Conservation (phyloP, 2,888 invertebrate genomes). For the Homarus gammarus region DNA sequence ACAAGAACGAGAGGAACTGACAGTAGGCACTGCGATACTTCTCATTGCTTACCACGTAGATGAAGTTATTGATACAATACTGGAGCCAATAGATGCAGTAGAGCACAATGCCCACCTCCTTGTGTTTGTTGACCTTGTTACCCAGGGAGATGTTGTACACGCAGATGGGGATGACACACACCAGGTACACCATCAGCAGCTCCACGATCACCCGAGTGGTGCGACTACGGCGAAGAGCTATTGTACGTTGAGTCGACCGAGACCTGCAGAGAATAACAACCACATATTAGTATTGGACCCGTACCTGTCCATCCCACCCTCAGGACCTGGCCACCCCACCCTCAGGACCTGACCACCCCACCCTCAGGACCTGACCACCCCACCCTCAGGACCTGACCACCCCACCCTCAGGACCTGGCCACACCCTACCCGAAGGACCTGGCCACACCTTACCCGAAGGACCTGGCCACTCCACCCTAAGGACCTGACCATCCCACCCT, state of each 20-base stretch:
- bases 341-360: no score
- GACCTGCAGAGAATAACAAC: conserved; percentile 59
- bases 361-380: no score
- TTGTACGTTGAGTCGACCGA: conserved; percentile 18
- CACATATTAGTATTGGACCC: no score
- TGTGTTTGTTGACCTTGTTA: neutral
- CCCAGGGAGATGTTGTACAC: conserved; percentile 66
- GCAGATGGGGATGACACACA: conserved; percentile 74
- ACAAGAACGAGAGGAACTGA: conserved; percentile 56
- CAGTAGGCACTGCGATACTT: conserved; percentile 64
- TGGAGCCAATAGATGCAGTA: conserved; percentile 75
- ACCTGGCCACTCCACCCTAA: no score
- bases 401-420: no score
- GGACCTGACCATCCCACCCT: no score
- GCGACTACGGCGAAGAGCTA: conserved; percentile 66
- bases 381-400: no score
- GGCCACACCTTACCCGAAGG: no score
- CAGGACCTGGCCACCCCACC: no score
- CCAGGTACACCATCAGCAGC: conserved; percentile 68
- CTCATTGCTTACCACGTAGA: conserved; percentile 72
- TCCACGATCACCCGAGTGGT: conserved; percentile 69
- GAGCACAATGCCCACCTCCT: conserved; percentile 50
- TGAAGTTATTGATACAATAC: conserved; percentile 74
- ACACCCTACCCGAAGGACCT: no score
- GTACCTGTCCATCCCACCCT: no score